Base-by-base conservation (phyloP, 2,113 vertebrate species). In the Trogon melanurus region DNA sequence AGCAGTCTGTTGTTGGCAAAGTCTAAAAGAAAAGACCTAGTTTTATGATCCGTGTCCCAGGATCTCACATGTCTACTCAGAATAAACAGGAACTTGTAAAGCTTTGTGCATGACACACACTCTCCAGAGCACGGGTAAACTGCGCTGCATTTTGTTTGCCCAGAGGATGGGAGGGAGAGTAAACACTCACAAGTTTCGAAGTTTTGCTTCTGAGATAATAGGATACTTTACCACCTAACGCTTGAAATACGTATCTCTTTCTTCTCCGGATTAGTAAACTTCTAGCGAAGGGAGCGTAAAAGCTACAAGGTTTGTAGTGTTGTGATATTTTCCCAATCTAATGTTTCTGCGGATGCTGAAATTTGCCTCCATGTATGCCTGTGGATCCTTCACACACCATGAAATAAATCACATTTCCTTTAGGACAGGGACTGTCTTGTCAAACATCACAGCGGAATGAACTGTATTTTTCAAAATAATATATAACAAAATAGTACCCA, bases 11-110 rank as follows among this genome's bases (percentile, higher is more conserved):
- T 93, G 17, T 30, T 95, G 88, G 90, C 75, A 56, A 78, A 84
- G 29, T 76, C 86, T 83, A 25, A 95, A 93, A 94, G 82, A 83
- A 80, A 93, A 91, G 29, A 5, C 56, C 50, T 88, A 15, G 32
- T 69, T 93, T 92, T 95, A 88, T 86, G 79, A 92, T 79, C 58
- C 5, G 2, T 53, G 62, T 95, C 90, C 85, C 88, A 92, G 76
- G 57, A 86, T 94, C 75, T 91, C 56, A 57, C 64, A 88, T 80
- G 27, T 61, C 69, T 27, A 21, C 29, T 90, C 69, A 57, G 85
- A 91, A 95, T 93, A 96, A 96, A 91, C 88, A 96, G 90, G 95
- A 93, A 95, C 92, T 89, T 91, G 78, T 86, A 93, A 91, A 75
- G 75, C 62, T 95, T 95, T 79, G 44, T 91, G 82, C 47, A 34